Percentiles rank a stretch among this genome's conserved stretches.
Evolutionary conservation across 2,797 vertebrate genomes (phyloP).

Genomic region (Pseudomugil tenellus): DNA sequence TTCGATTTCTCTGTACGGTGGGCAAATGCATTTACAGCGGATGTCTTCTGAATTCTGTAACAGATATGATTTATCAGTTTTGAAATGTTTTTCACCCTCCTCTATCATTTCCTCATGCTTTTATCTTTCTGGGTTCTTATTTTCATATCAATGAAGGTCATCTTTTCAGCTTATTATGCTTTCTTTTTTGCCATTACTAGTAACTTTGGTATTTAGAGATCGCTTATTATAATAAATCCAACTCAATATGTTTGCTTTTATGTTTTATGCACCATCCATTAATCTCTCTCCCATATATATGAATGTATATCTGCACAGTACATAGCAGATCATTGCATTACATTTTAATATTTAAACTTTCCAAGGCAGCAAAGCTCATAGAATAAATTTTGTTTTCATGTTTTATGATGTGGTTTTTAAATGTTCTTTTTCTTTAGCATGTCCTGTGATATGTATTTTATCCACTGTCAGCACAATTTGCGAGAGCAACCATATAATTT

Average conservation of each 20-base stretch:
- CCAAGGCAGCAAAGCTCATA: too few relatives aligned
- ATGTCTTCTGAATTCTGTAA: slow-evolving; percentile 93
- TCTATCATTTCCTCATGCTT: background rate
- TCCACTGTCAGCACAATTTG: background rate
- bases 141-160: background rate
- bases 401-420: too few relatives aligned
- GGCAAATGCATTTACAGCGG: slow-evolving; percentile 98
- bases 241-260: background rate
- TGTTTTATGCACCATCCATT: background rate
- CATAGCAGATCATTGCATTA: too few relatives aligned
- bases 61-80: background rate
- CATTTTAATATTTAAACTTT: too few relatives aligned
- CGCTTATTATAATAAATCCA: background rate
- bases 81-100: background rate
- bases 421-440: too few relatives aligned
- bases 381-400: too few relatives aligned
- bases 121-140: too few relatives aligned
- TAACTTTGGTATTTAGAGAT: background rate
- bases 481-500: background rate
- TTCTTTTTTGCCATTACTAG: background rate
- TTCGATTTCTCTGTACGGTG: slow-evolving; percentile 92
- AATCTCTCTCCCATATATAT: background rate
- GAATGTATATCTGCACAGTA: background rate
- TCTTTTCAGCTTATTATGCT: background rate
- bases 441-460: background rate